phyloP scores from a whole-genome alignment of 1,140 invertebrate species.

The Sitodiplosis mosellana region DNA sequence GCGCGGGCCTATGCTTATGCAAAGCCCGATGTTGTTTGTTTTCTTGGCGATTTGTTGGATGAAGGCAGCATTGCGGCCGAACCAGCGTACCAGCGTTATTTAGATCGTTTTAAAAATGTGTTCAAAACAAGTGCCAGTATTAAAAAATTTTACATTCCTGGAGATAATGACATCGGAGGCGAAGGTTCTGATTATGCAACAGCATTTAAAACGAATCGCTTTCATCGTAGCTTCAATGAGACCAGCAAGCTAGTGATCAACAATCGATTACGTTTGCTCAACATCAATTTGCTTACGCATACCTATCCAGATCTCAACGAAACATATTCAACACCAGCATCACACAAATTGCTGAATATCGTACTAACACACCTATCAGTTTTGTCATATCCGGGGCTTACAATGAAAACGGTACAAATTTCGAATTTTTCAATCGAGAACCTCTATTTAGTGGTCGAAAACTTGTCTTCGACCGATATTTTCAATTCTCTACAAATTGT shows the following conservation, averaged over 20 bases:
- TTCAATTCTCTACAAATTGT: too few relatives aligned
- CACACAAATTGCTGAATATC: slow-evolving; percentile 35
- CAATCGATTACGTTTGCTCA: slow-evolving; percentile 32
- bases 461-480: too few relatives aligned
- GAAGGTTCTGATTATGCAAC: slow-evolving; percentile 62
- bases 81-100: slow-evolving; percentile 48
- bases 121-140: slow-evolving; percentile 38
- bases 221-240: slow-evolving; percentile 62
- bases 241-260: slow-evolving; percentile 37
- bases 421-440: slow-evolving; percentile 12
- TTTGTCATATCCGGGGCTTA: slow-evolving; percentile 36
- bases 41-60: slow-evolving; percentile 82
- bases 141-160: slow-evolving; percentile 65
- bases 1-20: slow-evolving; percentile 44
- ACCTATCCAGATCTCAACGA: slow-evolving; percentile 28
- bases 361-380: slow-evolving; percentile 52
- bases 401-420: slow-evolving; percentile 36
- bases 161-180: slow-evolving; percentile 91
- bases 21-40: slow-evolving; percentile 72
- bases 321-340: slow-evolving; percentile 38
- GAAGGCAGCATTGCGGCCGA: slow-evolving; percentile 64
- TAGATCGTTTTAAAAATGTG: slow-evolving; percentile 46
- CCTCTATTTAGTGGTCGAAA: too few relatives aligned
- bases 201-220: slow-evolving; percentile 43
- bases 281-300: slow-evolving; percentile 50